Evolutionary conservation across 2,888 invertebrate genomes (phyloP).

Genomic region (Buathra laborator): DNA sequence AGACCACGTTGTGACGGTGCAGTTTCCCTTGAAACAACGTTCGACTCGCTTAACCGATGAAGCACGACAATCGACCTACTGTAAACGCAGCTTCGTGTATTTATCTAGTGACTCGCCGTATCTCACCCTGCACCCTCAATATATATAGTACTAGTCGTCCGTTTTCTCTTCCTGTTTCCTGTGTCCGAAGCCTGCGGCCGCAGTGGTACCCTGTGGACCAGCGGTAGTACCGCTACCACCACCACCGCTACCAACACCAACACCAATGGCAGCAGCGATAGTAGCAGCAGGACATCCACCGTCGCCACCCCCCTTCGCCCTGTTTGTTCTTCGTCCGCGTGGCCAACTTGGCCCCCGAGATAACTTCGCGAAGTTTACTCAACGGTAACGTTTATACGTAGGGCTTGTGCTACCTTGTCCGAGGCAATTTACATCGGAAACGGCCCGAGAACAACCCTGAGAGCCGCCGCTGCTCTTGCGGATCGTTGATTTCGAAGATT

Average conservation of each 20-base stretch:
- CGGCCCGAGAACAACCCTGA: slow-evolving; percentile 48
- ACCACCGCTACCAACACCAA: slow-evolving; percentile 1
- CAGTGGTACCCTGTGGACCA: slow-evolving; percentile 40
- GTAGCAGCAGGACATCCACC: slow-evolving; percentile 18
- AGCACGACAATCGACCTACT: slow-evolving; percentile 58
- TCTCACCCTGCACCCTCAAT: slow-evolving; percentile 19
- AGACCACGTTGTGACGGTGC: background rate
- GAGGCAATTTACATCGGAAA: slow-evolving; percentile 68
- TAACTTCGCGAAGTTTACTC: slow-evolving; percentile 68
- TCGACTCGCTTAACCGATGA: slow-evolving; percentile 55
- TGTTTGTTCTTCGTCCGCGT: slow-evolving; percentile 65
- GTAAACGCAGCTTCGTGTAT: slow-evolving; percentile 60
- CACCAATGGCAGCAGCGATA: too few relatives aligned
- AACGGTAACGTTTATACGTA: slow-evolving; percentile 67
- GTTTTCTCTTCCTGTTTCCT: slow-evolving; percentile 52
- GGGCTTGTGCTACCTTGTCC: slow-evolving; percentile 51
- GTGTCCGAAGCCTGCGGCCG: slow-evolving; percentile 49
- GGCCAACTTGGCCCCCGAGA: slow-evolving; percentile 59
- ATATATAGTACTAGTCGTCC: slow-evolving; percentile 13
- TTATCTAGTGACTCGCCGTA: slow-evolving; percentile 57
- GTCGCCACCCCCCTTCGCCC: background rate
- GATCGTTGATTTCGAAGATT: slow-evolving; percentile 59
- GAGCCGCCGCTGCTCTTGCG: slow-evolving; percentile 38
- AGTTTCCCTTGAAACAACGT: slow-evolving; percentile 37
- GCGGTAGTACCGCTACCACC: slow-evolving; percentile 43